A percentile compares a stretch with the other conserved stretches of the same genome.
Conservation (phyloP, 2,888 invertebrate genomes). For the Vannuccia rotundouncinata region DNA sequence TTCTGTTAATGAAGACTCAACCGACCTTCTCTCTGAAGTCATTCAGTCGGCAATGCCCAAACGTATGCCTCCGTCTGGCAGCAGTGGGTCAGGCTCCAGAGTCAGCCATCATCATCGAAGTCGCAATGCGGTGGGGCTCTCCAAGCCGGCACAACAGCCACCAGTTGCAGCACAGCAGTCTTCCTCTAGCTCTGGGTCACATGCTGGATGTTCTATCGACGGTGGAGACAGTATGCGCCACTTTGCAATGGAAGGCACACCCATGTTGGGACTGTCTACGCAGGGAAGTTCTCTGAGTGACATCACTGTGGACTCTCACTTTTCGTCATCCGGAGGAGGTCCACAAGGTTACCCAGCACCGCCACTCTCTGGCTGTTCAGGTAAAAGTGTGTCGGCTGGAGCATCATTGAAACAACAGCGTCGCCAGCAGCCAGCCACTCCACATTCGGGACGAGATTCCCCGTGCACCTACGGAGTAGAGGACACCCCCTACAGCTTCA, state of each 20-base stretch:
- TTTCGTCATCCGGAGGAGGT: background rate
- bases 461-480: conserved; percentile 27
- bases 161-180: background rate
- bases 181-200: background rate
- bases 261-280: background rate
- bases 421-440: background rate
- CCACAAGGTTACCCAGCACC: background rate
- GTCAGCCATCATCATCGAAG: background rate
- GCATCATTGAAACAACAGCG: background rate
- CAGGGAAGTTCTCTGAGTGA: conserved; percentile 21
- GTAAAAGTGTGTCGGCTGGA: background rate
- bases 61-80: background rate
- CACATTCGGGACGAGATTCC: conserved; percentile 16
- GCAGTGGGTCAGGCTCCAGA: background rate
- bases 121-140: no score
- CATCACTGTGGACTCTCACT: conserved; percentile 1
- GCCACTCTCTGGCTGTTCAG: background rate
- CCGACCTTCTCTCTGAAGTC: conserved; percentile 22
- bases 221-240: background rate
- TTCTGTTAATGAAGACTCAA: conserved; percentile 7
- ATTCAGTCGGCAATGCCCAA: conserved; percentile 36
- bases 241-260: background rate
- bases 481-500: conserved; percentile 25
- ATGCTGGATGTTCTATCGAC: conserved; percentile 3
- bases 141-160: background rate